Evolutionary conservation across 1,140 invertebrate genomes (phyloP).

Genomic region (Bombus huntii): DNA sequence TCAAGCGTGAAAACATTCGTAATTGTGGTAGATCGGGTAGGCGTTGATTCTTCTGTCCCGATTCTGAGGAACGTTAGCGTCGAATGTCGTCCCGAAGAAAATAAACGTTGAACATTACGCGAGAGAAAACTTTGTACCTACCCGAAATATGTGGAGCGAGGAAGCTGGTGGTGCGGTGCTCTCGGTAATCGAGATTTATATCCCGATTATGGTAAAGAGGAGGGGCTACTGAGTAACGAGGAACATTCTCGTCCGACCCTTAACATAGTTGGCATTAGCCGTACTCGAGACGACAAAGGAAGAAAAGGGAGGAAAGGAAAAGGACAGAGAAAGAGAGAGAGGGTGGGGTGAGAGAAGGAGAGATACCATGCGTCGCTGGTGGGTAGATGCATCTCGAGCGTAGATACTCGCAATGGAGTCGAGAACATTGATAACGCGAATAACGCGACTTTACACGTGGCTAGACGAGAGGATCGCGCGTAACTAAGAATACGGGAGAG

Average conservation of each 20-base stretch:
- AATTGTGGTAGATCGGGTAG: conserved; percentile 24
- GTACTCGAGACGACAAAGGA: conserved; percentile 34
- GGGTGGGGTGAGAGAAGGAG: too few relatives aligned
- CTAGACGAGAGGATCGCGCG: not conserved
- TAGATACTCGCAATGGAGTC: not conserved
- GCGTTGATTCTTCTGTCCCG: too few relatives aligned
- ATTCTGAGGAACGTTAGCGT: conserved; percentile 50
- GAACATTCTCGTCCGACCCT: conserved; percentile 58
- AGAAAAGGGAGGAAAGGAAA: not conserved
- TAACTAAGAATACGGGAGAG: not conserved
- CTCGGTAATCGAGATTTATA: conserved; percentile 69
- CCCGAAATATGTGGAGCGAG: conserved; percentile 52
- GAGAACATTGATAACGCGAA: not conserved
- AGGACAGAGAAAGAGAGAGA: not conserved
- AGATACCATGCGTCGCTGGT: too few relatives aligned
- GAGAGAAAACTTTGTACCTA: conserved; percentile 50
- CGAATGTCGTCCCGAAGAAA: conserved; percentile 34
- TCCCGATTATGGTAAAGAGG: conserved; percentile 60
- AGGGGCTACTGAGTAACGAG: conserved; percentile 53
- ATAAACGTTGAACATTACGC: conserved; percentile 57
- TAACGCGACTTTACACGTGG: not conserved
- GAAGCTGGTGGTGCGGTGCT: conserved; percentile 5
- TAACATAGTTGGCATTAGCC: conserved; percentile 64
- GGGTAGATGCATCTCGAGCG: too few relatives aligned
- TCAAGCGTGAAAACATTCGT: conserved; percentile 62